A percentile compares a stretch with the other conserved stretches of the same genome.
phyloP scores from a whole-genome alignment of 1,140 invertebrate genomes.

The Ericerus pela region DNA sequence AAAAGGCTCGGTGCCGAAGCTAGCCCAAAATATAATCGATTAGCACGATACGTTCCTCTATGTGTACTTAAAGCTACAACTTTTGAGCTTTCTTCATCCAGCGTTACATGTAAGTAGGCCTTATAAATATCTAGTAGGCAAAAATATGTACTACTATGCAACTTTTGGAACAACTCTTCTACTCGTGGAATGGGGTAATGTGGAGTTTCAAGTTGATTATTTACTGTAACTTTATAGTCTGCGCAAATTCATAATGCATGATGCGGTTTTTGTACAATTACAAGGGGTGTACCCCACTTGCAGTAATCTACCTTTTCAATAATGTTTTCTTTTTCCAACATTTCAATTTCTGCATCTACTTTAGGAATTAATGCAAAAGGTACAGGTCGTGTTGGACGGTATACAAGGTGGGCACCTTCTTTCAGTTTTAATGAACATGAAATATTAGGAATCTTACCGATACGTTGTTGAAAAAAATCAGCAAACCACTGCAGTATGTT shows the following conservation, averaged over 20 bases:
- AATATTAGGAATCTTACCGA: neutral
- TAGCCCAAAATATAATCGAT: constrained; percentile 33
- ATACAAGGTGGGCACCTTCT: constrained; percentile 21
- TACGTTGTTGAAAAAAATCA: neutral
- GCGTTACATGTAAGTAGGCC: constrained; percentile 24
- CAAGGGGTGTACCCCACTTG: constrained; percentile 34
- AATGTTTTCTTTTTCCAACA: constrained; percentile 20
- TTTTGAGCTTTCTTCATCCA: constrained; percentile 22
- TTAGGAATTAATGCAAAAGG: constrained; percentile 20
- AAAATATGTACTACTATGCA: constrained; percentile 20
- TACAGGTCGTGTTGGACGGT: constrained; percentile 24
- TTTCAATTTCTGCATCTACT: constrained; percentile 21
- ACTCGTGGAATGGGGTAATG: constrained; percentile 16
- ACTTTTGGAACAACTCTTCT: constrained; percentile 13
- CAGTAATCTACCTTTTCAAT: constrained; percentile 22
- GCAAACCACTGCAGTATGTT: neutral
- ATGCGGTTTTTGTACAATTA: constrained; percentile 30
- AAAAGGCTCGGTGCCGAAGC: constrained; percentile 33
- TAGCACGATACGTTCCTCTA: constrained; percentile 28
- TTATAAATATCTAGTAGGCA: constrained; percentile 21
- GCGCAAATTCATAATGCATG: constrained; percentile 29
- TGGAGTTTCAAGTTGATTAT: neutral
- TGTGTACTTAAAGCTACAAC: constrained; percentile 27
- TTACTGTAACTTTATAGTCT: constrained; percentile 29
- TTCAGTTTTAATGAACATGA: neutral